These are phyloP conservation scores for Ochropleura plecta DNA, from an alignment of 2,888 invertebrate genomes.

Conservation along the genomic window DNA sequence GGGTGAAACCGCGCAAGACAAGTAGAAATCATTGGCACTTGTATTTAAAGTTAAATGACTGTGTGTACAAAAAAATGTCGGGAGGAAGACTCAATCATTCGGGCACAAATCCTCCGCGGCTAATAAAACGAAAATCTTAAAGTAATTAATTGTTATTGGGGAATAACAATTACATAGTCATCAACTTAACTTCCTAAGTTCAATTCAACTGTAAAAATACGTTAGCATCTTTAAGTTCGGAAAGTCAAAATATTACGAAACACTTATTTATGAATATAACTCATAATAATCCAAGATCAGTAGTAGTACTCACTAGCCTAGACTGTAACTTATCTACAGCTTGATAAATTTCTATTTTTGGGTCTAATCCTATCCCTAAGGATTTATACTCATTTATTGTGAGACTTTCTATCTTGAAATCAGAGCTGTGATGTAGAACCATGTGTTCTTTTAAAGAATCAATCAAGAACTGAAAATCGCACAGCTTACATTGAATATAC, in stretches of 20 bases:
- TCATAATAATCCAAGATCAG: constrained; percentile 60
- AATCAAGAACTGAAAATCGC: constrained; percentile 76
- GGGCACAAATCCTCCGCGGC: too few relatives aligned
- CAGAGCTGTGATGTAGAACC: constrained; percentile 68
- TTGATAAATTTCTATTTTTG: constrained; percentile 65
- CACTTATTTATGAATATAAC: too few relatives aligned
- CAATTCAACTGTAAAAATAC: too few relatives aligned
- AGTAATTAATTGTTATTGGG: too few relatives aligned
- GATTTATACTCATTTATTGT: constrained; percentile 72
- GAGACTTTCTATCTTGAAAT: constrained; percentile 72
- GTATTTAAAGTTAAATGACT: neutral
- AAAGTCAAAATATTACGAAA: too few relatives aligned
- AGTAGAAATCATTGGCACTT: constrained; percentile 1
- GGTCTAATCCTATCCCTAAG: constrained; percentile 11
- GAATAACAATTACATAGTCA: too few relatives aligned
- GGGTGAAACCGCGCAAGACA: too few relatives aligned
- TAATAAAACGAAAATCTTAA: too few relatives aligned
- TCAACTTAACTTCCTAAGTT: too few relatives aligned
- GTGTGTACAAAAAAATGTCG: neutral
- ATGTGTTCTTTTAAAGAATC: constrained; percentile 73
- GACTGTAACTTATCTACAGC: constrained; percentile 74
- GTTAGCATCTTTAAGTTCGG: too few relatives aligned
- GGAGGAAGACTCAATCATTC: neutral
- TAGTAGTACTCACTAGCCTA: constrained; percentile 75
- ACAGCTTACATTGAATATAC: constrained; percentile 80